phyloP scores from a whole-genome alignment of 2,113 vertebrate genomes.

The Calypte anna region DNA sequence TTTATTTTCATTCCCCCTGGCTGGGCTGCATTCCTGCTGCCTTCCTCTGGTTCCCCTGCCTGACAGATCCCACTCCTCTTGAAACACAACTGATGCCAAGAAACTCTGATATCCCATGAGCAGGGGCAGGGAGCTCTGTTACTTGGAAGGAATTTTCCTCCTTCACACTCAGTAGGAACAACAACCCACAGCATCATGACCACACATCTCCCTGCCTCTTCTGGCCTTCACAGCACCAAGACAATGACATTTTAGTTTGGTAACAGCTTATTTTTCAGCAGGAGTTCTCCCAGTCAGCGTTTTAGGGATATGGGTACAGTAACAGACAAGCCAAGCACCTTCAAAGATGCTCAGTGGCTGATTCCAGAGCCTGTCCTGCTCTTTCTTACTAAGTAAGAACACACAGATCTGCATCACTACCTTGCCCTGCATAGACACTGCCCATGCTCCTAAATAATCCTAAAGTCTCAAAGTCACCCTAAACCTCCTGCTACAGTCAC shows the following conservation, averaged over 20 bases:
- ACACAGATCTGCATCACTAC: not conserved
- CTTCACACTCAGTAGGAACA: not conserved
- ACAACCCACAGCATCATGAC: not conserved
- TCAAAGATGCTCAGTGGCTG: not conserved
- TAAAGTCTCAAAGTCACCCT: not conserved
- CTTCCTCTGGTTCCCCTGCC: not conserved
- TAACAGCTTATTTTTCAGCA: not conserved
- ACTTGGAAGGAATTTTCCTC: not conserved
- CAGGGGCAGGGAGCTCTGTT: not conserved
- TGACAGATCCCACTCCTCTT: not conserved
- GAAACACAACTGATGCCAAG: not conserved
- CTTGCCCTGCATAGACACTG: not conserved
- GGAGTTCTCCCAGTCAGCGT: not conserved
- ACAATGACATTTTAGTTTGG: not conserved
- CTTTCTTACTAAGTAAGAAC: too few species aligned
- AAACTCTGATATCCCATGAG: not conserved
- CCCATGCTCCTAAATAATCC: not conserved
- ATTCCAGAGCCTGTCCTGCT: not conserved
- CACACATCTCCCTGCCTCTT: not conserved
- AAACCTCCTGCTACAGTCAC: not conserved
- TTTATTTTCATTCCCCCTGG: not conserved
- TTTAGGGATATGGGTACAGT: not conserved
- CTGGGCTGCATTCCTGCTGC: fast-evolving
- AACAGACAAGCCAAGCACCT: not conserved
- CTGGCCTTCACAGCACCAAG: not conserved